Base-by-base conservation (phyloP, 2,888 invertebrate species). In the Diaphora mendica region DNA sequence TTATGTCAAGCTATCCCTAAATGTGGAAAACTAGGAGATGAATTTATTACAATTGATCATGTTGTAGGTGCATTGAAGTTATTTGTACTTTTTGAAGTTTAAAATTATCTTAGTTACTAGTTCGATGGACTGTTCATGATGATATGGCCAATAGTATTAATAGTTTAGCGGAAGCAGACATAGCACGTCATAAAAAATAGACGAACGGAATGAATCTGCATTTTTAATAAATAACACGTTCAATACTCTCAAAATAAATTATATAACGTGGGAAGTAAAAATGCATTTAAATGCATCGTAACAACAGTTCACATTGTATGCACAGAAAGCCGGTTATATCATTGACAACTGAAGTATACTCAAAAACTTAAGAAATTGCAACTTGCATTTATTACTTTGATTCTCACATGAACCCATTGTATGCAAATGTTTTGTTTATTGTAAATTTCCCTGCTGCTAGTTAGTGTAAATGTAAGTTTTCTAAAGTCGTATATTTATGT, bases 391-490 rank as follows among this genome's bases (percentile, higher is more conserved):
- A 55, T 30, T 17, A 48, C 30, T 48, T 48, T 67, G 20, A 48
- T 51, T 35, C 55, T 55, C 39, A 35, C 35, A 26, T 17, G 7
- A n/a, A 55, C 55, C n/a, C 15, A 68, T 68, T 55, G 15, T 55
- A 68, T 68, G 68, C 68, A 55, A 68, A 68, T 68, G 5, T 7
- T 20, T 15, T 39, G 7, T 68, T 3, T 30, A 39, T 51, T 30
- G 23, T 7, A 23, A 30, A 33, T 51, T 51, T 8, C 20, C 5
- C 23, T 35, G 23, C 9, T 7, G 23, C 51, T n/a, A 2, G 55
- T 55, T 55, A 11, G 11, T n/a, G n/a, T 55, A 8, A 39, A 39
- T 39, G 39, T 4, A 20, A 48, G 7, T 48, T 48, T 3, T 15
- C 13, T 44, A 3, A 44, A 48, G n/a, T n/a, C n/a, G n/a, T n/a